These are phyloP conservation scores for Chloroclysta siterata DNA, from an alignment of 2,888 invertebrate species.

Conservation along the genomic window DNA sequence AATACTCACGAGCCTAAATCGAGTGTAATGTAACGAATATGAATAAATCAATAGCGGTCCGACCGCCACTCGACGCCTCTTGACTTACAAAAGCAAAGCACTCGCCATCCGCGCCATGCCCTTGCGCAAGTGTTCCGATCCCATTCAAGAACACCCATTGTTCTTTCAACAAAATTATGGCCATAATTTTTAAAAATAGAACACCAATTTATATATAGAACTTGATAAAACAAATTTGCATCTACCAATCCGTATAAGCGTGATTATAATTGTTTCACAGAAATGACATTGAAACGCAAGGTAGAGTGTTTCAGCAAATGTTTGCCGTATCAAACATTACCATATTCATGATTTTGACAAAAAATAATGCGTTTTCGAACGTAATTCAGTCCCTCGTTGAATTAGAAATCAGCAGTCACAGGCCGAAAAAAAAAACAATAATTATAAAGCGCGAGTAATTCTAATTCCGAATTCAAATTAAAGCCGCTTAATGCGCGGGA, in stretches of 20 bases:
- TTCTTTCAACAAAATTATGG: constrained; percentile 40
- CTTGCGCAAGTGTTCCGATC: constrained; percentile 41
- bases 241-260: neutral
- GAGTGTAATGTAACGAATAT: constrained; percentile 31
- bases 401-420: constrained; percentile 79
- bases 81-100: constrained; percentile 42
- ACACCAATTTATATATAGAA: constrained; percentile 7
- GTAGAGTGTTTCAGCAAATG: constrained; percentile 3
- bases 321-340: constrained; percentile 34
- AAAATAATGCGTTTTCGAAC: constrained; percentile 43
- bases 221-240: neutral
- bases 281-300: neutral
- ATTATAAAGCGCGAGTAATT: constrained; percentile 85
- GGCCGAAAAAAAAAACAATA: constrained; percentile 79
- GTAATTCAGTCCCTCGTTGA: constrained; percentile 62
- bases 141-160: constrained; percentile 39
- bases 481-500: constrained; percentile 85
- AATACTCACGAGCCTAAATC: constrained; percentile 16
- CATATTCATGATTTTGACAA: constrained; percentile 43
- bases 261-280: neutral
- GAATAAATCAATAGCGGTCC: constrained; percentile 37
- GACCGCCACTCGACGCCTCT: constrained; percentile 32
- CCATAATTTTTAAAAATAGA: constrained; percentile 16
- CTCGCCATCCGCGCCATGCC: constrained; percentile 35
- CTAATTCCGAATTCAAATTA: constrained; percentile 86